A percentile compares a stretch with the other conserved stretches of the same genome.
These are phyloP conservation scores for Saccostrea echinata DNA, from an alignment of 1,140 invertebrate species.

Conservation along the genomic window DNA sequence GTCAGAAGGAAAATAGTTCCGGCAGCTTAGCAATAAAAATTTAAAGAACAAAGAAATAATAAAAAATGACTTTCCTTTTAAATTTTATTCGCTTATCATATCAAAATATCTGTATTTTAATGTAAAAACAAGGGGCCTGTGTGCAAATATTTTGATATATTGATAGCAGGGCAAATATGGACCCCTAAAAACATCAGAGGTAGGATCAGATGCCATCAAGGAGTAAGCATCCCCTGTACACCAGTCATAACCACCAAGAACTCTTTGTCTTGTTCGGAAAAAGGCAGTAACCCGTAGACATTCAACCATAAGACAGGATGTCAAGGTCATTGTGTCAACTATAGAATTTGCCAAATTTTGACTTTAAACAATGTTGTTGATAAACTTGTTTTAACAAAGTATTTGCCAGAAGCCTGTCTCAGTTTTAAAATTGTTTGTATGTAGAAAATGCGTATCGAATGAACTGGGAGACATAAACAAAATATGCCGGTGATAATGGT, in stretches of 20 bases:
- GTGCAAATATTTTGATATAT: too few species aligned
- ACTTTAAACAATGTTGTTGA: too few species aligned
- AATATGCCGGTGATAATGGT: too few species aligned
- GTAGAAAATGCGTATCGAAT: too few species aligned
- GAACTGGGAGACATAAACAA: too few species aligned
- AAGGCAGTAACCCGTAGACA: too few species aligned
- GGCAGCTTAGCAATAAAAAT: neutral
- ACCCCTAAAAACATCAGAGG: neutral
- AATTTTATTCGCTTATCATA: neutral
- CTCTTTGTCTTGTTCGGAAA: neutral
- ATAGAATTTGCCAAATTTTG: neutral
- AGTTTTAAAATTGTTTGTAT: too few species aligned
- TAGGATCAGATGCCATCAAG: neutral
- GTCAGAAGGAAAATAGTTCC: slow-evolving; percentile 15
- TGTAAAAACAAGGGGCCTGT: too few species aligned
- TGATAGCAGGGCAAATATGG: neutral
- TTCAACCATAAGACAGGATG: too few species aligned
- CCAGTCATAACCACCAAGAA: neutral
- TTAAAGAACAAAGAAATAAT: neutral
- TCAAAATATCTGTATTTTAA: too few species aligned
- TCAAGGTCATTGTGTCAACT: neutral
- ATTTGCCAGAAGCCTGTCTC: too few species aligned
- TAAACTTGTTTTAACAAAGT: too few species aligned
- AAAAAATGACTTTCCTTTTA: neutral
- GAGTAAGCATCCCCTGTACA: neutral